Evolutionary conservation across 2,113 vertebrate genomes (phyloP).

Genomic region (Syngnathoides biaculeatus): DNA sequence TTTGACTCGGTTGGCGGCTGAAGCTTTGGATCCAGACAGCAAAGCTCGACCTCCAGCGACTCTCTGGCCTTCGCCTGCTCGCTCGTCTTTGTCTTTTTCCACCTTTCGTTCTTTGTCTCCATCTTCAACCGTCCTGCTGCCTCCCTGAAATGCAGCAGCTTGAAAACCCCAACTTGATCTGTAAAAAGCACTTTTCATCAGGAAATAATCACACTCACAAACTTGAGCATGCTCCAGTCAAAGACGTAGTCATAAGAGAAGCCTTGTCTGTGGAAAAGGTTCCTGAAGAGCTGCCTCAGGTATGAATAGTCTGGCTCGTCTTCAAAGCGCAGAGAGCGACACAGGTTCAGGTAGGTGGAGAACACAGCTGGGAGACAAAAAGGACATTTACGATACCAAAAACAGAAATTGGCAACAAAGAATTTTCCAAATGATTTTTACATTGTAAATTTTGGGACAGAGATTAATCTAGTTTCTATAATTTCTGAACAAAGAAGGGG

Average conservation of each 20-base stretch:
- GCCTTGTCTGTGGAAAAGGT: conserved; percentile 96
- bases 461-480: no score
- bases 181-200: neutral
- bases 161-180: no score
- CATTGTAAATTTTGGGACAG: no score
- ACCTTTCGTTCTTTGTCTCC: conserved; percentile 86
- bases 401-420: no score
- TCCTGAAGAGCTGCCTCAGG: conserved; percentile 93
- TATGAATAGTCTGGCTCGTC: conserved; percentile 97
- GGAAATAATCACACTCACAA: conserved; percentile 78
- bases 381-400: neutral
- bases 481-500: no score
- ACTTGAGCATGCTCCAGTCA: conserved; percentile 99
- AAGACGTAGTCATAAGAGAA: conserved; percentile 98
- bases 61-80: conserved; percentile 83
- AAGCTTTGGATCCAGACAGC: conserved; percentile 78
- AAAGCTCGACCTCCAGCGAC: conserved; percentile 72
- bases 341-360: conserved; percentile 96
- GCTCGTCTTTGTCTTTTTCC: conserved; percentile 87
- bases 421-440: no score
- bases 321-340: conserved; percentile 92
- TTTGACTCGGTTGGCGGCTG: conserved; percentile 84
- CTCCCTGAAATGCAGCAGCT: conserved; percentile 75
- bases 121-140: conserved; percentile 87
- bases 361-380: conserved; percentile 79